Evolutionary conservation across 2,113 vertebrate species (phyloP).

Genomic region (Oryzias curvinotus): DNA sequence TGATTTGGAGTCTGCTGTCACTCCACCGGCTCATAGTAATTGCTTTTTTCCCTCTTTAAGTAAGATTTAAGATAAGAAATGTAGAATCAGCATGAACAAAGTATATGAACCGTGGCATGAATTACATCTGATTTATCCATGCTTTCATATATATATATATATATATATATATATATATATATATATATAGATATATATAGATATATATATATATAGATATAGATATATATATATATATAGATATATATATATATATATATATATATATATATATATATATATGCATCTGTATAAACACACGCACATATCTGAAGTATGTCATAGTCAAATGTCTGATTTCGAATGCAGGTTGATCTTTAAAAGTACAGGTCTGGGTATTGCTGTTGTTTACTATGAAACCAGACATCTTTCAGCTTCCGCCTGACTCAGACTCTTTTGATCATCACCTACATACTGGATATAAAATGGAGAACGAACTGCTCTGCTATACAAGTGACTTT

Average conservation of each 20-base stretch:
- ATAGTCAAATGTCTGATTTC: slow-evolving; percentile 20
- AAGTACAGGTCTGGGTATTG: slow-evolving; percentile 27
- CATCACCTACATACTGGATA: slow-evolving; percentile 67
- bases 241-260: too few species aligned
- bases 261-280: not conserved
- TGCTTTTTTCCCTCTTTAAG: slow-evolving; percentile 4
- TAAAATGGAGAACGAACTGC: slow-evolving; percentile 64
- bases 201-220: too few species aligned
- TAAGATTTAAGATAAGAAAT: not conserved
- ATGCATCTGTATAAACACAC: too few species aligned
- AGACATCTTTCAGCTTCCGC: slow-evolving; percentile 59
- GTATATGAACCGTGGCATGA: too few species aligned
- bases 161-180: not conserved
- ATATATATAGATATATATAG: not conserved
- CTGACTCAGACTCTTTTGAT: slow-evolving; percentile 67
- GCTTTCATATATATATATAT: not conserved
- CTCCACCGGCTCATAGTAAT: slow-evolving; percentile 14
- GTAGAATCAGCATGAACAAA: slow-evolving; percentile 1
- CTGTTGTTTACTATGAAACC: slow-evolving; percentile 61
- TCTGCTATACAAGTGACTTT: slow-evolving; percentile 70
- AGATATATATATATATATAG: too few species aligned
- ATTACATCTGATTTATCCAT: too few species aligned
- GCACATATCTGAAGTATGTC: not conserved
- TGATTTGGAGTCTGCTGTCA: slow-evolving; percentile 40
- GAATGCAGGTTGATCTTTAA: slow-evolving; percentile 42